Percentiles rank a stretch among this genome's conserved stretches.
phyloP scores from a whole-genome alignment of 2,797 vertebrate genomes.

The Anolis apletophallus region DNA sequence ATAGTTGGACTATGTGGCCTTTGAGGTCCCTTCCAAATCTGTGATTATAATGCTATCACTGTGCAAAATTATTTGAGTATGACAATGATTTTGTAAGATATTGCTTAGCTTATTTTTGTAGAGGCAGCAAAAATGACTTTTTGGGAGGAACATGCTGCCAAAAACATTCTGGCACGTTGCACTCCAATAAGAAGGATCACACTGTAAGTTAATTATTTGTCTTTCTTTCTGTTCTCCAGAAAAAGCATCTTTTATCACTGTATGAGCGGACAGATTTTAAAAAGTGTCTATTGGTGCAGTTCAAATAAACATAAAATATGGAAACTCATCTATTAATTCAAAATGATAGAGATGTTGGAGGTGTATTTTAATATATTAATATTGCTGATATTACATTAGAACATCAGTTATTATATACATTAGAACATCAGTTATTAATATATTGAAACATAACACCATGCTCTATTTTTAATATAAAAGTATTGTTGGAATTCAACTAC shows the following conservation, averaged over 20 bases:
- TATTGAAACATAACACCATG: too few species aligned
- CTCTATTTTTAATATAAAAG: not conserved
- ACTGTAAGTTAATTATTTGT: too few species aligned
- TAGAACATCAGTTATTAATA: too few species aligned
- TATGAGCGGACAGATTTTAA: not conserved
- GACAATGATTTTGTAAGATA: not conserved
- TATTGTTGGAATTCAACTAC: too few species aligned
- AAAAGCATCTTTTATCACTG: not conserved
- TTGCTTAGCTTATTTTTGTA: not conserved
- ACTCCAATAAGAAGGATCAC: not conserved
- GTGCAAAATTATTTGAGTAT: not conserved
- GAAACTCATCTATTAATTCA: not conserved
- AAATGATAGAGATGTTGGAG: not conserved
- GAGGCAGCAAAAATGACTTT: not conserved
- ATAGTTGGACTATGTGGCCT: too few species aligned
- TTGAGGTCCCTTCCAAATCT: too few species aligned
- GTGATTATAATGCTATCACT: not conserved
- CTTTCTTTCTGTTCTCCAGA: not conserved
- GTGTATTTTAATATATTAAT: not conserved
- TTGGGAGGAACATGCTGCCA: not conserved
- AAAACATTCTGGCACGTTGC: not conserved
- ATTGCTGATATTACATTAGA: too few species aligned
- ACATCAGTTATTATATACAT: too few species aligned
- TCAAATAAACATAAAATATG: not conserved
- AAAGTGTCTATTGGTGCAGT: not conserved